Conservation (phyloP, 2,113 vertebrate genomes). For the Melierax canorus region DNA sequence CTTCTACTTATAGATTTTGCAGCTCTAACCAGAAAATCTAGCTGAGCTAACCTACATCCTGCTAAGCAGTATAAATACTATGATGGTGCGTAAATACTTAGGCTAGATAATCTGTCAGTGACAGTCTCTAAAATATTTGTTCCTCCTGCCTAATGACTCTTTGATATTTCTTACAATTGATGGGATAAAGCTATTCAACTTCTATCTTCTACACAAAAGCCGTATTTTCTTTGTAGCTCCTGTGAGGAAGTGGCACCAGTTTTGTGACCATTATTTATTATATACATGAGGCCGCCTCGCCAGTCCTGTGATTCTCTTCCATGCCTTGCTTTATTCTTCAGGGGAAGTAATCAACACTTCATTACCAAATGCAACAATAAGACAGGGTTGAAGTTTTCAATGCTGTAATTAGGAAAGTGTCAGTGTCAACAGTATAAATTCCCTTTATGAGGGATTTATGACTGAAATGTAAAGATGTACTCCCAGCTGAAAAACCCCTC, state of each 20-base stretch:
- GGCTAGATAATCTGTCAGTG: neutral
- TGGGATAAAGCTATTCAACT: neutral
- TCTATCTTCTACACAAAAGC: neutral
- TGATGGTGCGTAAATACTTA: neutral
- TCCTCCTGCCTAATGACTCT: neutral
- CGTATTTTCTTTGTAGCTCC: neutral
- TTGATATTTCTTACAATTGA: neutral
- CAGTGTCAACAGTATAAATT: neutral
- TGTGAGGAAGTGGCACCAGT: neutral
- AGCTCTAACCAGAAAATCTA: neutral
- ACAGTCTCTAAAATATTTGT: neutral
- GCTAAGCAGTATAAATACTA: neutral
- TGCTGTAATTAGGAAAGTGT: neutral
- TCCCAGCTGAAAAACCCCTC: neutral
- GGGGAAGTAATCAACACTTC: neutral
- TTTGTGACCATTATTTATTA: constrained; percentile 6
- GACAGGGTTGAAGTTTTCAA: neutral
- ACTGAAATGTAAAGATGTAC: neutral
- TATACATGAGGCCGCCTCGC: neutral
- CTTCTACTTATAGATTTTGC: neutral
- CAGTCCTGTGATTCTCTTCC: neutral
- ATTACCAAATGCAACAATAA: neutral
- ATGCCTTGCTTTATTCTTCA: neutral
- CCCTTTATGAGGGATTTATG: neutral
- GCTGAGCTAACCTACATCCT: neutral